Base-by-base conservation (phyloP, 2,113 vertebrate species). In the Dinomys branickii region DNA sequence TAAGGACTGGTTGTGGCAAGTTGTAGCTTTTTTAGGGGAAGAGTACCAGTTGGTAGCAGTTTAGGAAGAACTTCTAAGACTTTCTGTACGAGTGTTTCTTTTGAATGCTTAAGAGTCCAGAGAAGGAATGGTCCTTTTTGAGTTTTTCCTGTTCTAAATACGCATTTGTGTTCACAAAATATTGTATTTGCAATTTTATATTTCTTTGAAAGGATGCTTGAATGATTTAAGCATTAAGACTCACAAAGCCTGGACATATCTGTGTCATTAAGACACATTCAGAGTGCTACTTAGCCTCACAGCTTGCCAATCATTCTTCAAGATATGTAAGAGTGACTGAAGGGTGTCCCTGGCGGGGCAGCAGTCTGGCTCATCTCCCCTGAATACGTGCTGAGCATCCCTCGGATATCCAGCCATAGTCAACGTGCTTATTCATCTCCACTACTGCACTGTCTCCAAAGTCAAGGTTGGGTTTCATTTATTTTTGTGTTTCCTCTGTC, bases 141-240 rank as follows among this genome's bases (percentile, higher is more conserved):
- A 77, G 83, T 82, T 73, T 19, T 91, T 85, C 56, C 90, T 33
- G 56, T 95, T 93, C 54, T 88, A 86, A 84, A 91, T 59, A 88
- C 4, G 41, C 52, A 67, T n/a, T 73, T 26, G 33, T 47, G 47
- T 71, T 78, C 17, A 56, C 0, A 1, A 84, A 47, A 88, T 59
- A 47, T 38, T 69, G 41, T 12, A 75, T 73, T 80, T 88, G 24
- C 47, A 85, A 94, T 83, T 83, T 92, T 54, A 24, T 73, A 19
- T 4, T 91, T 84, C 81, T 61, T 95, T n/a, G 38, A 82, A 94
- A 84, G 26, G 24, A 7, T 0, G 4, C 12, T 33, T 56, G 73
- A 86, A 38, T 19, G 1, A 59, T 77, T 88, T 78, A 52, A 50
- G 9, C 44, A 44, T 50, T 14, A 35, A 54, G 41, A 4, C 5